Base-by-base conservation (phyloP, 2,113 vertebrate genomes). In the Edolisoma coerulescens region DNA sequence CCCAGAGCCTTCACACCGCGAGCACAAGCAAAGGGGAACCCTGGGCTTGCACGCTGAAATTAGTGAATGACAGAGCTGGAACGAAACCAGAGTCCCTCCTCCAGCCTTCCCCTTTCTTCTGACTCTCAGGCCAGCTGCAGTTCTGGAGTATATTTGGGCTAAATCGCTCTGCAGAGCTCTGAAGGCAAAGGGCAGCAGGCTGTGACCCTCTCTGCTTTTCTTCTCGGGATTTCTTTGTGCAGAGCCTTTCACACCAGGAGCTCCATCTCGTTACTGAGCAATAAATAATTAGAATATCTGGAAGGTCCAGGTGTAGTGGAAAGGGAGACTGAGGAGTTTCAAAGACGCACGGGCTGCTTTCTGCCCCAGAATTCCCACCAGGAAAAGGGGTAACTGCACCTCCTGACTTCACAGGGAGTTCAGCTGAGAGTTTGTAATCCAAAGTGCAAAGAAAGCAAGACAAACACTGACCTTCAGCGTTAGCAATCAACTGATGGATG, bases 11-110 rank as follows among this genome's bases (percentile, higher is more conserved):
- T 13, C 5, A 37, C 11, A 10, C 49, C 8, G 1, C 6, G 4
- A n/a, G 23, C 26, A 32, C n/a, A 3, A 32, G 56, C 3, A 35
- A 22, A 57, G 76, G 59, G 77, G 30, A 21, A 0, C 24, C 47
- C 56, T 33, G 64, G 16, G 11, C 10, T 28, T 10, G 0, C 4
- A 3, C 0, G 5, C 54, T 65, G 35, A 26, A 56, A 57, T 35
- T 4, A 19, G 54, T 15, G 44, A 84, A 10, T 21, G 19, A 49
- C 50, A 41, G 56, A 54, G 76, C 16, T 59, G 84, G 77, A 64
- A 32, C 39, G 32, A 67, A 37, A 6, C 16, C 83, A 65, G 63
- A 15, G 23, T 20, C 5, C 26, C 32, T 69, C 57, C 80, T 85
- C 54, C 41, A 16, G 32, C 54, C 80, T 26, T 16, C 57, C 23